A percentile compares a stretch with the other conserved stretches of the same genome.
Conservation (phyloP, 2,113 vertebrate species). For the Hydrolagus affinis region DNA sequence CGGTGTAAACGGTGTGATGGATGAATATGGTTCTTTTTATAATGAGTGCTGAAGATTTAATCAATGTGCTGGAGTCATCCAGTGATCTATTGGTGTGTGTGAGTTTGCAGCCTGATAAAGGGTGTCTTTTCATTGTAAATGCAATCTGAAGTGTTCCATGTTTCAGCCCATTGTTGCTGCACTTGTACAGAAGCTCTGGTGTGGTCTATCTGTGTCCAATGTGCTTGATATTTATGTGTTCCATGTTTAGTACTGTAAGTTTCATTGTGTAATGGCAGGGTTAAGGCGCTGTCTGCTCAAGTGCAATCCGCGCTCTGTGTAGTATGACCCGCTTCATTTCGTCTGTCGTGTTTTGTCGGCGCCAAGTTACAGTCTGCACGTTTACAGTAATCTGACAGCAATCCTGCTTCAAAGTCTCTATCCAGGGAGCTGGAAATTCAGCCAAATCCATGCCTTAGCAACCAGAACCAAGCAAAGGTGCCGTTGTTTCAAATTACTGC, state of each 20-base stretch:
- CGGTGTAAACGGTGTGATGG: background rate
- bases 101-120: background rate
- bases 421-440: background rate
- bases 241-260: background rate
- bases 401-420: background rate
- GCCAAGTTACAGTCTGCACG: background rate
- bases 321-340: background rate
- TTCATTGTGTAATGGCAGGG: background rate
- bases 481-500: background rate
- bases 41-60: background rate
- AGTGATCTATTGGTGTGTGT: background rate
- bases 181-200: background rate
- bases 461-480: background rate
- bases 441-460: background rate
- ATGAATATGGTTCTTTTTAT: background rate
- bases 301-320: background rate
- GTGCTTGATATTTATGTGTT: background rate
- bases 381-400: background rate
- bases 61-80: background rate
- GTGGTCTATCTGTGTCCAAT: background rate
- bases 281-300: background rate
- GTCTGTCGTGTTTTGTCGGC: background rate
- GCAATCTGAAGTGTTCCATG: background rate
- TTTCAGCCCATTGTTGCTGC: slow-evolving; percentile 16
- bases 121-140: background rate